Conservation (phyloP, 2,113 vertebrate genomes). For the Pavo muticus region DNA sequence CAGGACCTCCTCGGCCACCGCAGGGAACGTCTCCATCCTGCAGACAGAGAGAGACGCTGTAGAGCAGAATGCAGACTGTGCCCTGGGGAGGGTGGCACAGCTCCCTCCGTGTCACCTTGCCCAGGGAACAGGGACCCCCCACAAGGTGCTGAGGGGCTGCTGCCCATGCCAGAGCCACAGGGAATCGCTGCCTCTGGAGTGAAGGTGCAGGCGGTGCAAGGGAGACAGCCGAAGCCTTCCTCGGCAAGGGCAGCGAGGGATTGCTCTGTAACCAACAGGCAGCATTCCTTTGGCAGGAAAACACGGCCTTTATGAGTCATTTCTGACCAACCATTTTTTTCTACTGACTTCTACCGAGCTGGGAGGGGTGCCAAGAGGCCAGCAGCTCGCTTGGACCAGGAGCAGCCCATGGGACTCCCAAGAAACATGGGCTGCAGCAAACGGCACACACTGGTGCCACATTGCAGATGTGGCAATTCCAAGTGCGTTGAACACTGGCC, state of each 20-base stretch:
- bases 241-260: conserved; percentile 16
- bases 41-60: conserved; percentile 44
- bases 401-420: conserved; percentile 66
- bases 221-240: conserved; percentile 11
- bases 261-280: conserved; percentile 52
- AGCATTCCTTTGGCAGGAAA: conserved; percentile 71
- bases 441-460: conserved; percentile 67
- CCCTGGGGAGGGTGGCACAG: not conserved
- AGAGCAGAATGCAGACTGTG: not conserved
- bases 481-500: not conserved
- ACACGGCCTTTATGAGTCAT: conserved; percentile 71
- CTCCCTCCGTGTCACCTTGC: not conserved
- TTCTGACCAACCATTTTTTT: conserved; percentile 75
- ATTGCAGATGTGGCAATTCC: conserved; percentile 69
- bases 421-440: conserved; percentile 54
- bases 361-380: conserved; percentile 68
- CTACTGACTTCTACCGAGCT: conserved; percentile 73
- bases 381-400: conserved; percentile 65
- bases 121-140: not conserved
- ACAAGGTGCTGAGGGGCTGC: not conserved
- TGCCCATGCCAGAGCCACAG: not conserved
- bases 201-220: conserved; percentile 10
- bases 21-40: conserved; percentile 96
- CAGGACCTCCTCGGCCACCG: conserved; percentile 87
- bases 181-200: not conserved